Evolutionary conservation across 2,888 invertebrate genomes (phyloP), one percentile per base, ranked within the genome.

Genomic region (Mesorhabditis sp.): DNA sequence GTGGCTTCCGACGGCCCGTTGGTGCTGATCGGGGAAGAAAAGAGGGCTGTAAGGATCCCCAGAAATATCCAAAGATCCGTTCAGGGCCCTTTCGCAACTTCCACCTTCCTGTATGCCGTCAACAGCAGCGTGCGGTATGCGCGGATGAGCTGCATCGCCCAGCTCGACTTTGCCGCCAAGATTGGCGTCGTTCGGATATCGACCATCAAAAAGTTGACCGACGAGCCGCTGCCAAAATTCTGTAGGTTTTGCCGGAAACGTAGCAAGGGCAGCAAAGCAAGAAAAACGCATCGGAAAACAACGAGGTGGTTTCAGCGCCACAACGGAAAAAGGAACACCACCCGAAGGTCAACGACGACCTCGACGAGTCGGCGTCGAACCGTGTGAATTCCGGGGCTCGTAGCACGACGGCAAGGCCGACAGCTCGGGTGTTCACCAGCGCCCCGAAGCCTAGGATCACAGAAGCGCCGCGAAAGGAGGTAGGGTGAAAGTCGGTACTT

Each of bases 121-220:
- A 50, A 50, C 58, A 13, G 10, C 2, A 50, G 58, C n/a, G 28
- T 28, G 28, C 1, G 28, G 28, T 1, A 28, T 28, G 28, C 28
- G 28, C 58, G 58, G n/a, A 50, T 50, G 58, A 50, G 58, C n/a
- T 50, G 58, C 58, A 50, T 50, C n/a, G 58, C 58, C 7, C 58
- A 50, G 58, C 7, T 50, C 10, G 58, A 50, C n/a, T 50, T 50
- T 2, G 58, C 58, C n/a, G 58, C 58, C 58, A n/a, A 50, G n/a
- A n/a, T 50, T 13, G 58, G 58, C 58, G 58, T 50, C 10, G n/a
- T 50, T 2, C 58, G 58, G n/a, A 50, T 50, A 50, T 50, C 58
- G 58, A 50, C 2, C 7, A 10, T 50, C 7, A 50, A 50, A 50
- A 10, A 50, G 58, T 13, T 50, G 58, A 50, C 10, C 1, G 58